phyloP scores from a whole-genome alignment of 2,888 invertebrate species.

The Tolmerus cingulatus region DNA sequence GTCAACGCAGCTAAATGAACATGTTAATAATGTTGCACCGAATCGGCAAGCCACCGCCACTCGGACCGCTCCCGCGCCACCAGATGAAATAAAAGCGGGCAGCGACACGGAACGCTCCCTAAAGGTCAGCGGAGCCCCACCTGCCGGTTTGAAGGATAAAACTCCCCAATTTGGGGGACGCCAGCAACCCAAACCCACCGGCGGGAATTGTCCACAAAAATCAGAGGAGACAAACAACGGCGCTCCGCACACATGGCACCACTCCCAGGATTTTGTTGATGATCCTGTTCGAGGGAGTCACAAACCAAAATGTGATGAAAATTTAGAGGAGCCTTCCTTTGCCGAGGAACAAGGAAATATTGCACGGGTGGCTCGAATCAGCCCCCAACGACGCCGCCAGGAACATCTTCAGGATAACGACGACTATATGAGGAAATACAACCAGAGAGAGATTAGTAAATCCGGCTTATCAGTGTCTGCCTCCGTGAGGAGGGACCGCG shows the following conservation, averaged over 20 bases:
- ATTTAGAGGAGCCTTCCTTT: constrained; percentile 1
- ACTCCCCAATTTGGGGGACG: background rate
- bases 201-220: background rate
- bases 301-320: constrained; percentile 43
- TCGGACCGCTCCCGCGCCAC: background rate
- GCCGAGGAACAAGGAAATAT: constrained; percentile 31
- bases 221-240: constrained; percentile 15
- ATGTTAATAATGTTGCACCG: constrained; percentile 23
- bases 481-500: constrained; percentile 46
- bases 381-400: constrained; percentile 40
- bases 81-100: background rate
- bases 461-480: constrained; percentile 28
- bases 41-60: background rate
- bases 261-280: constrained; percentile 21
- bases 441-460: constrained; percentile 41
- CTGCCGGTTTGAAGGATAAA: background rate
- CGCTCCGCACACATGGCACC: background rate
- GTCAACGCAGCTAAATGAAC: constrained; percentile 21
- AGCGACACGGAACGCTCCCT: background rate
- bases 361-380: background rate
- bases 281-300: background rate
- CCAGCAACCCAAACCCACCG: background rate
- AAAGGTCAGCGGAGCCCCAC: background rate
- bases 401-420: constrained; percentile 41
- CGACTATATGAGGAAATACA: constrained; percentile 32